A percentile compares a stretch with the other conserved stretches of the same genome.
Conservation (phyloP, 2,113 vertebrate genomes). For the Struthio camelus region DNA sequence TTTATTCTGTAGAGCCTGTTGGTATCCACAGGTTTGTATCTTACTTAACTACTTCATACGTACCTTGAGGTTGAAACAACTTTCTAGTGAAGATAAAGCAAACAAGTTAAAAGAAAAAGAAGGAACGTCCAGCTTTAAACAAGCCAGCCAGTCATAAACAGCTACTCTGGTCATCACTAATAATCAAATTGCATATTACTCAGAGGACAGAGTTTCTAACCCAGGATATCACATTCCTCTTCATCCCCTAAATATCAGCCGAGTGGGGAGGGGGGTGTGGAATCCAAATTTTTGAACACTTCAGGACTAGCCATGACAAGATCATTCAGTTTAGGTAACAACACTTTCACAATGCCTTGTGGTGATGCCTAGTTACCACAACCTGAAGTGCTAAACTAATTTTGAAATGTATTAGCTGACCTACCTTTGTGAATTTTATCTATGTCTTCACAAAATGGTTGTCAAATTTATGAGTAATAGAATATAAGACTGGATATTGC, state of each 20-base stretch:
- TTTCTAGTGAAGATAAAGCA: conserved; percentile 26
- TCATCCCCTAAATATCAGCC: not conserved
- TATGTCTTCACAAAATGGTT: not conserved
- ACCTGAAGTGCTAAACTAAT: not conserved
- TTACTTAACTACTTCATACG: conserved; percentile 31
- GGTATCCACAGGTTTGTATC: not conserved
- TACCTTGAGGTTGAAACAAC: not conserved
- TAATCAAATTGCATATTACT: conserved; percentile 36
- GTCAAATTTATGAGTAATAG: not conserved
- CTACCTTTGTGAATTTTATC: not conserved
- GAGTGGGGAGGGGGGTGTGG: not conserved
- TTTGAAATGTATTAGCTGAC: not conserved
- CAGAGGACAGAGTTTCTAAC: not conserved
- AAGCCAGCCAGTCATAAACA: not conserved
- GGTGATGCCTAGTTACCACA: not conserved
- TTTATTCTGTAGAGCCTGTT: not conserved
- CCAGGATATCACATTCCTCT: not conserved
- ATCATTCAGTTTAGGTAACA: not conserved
- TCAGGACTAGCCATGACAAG: not conserved
- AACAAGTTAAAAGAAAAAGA: not conserved
- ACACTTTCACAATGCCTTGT: not conserved
- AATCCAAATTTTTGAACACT: not conserved
- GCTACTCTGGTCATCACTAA: not conserved
- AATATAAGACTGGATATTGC: not conserved
- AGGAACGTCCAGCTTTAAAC: not conserved